Percentiles rank a stretch among this genome's conserved stretches.
phyloP scores from a whole-genome alignment of 2,888 invertebrate genomes.

The Eurytoma adleriae region DNA sequence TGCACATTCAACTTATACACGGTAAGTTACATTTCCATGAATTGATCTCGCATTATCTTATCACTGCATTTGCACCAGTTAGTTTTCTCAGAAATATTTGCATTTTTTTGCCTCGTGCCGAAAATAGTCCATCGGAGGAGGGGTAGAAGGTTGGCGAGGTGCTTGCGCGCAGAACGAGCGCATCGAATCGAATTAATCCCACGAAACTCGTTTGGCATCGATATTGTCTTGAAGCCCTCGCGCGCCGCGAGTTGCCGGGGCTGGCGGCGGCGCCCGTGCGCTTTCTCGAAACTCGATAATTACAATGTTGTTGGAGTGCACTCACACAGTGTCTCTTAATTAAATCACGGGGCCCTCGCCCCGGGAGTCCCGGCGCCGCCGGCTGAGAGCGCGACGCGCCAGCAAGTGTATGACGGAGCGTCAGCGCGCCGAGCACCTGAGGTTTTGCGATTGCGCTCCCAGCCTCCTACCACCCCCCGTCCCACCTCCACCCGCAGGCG shows the following conservation, averaged over 20 bases:
- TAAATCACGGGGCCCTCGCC: constrained; percentile 29
- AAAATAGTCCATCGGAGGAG: background rate
- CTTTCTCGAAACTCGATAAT: constrained; percentile 40
- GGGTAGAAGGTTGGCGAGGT: too few species aligned
- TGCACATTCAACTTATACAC: too few species aligned
- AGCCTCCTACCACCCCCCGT: too few species aligned
- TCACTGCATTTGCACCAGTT: too few species aligned
- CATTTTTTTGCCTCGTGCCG: background rate
- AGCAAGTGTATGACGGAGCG: too few species aligned
- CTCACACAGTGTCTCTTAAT: constrained; percentile 32
- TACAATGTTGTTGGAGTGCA: constrained; percentile 42
- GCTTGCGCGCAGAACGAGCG: background rate
- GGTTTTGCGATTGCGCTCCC: constrained; percentile 2
- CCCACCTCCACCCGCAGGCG: too few species aligned
- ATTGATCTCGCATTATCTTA: too few species aligned
- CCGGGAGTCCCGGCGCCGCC: background rate
- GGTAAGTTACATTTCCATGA: too few species aligned
- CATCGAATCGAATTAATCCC: constrained; percentile 21
- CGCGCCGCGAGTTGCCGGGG: background rate
- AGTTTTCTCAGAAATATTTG: too few species aligned
- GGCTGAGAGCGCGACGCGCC: too few species aligned
- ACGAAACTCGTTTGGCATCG: constrained; percentile 17
- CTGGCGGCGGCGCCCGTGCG: background rate
- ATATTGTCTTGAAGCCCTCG: constrained; percentile 4
- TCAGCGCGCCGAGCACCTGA: constrained; percentile 17